Conservation (phyloP, 1,140 invertebrate species). For the Mylabris phalerata region DNA sequence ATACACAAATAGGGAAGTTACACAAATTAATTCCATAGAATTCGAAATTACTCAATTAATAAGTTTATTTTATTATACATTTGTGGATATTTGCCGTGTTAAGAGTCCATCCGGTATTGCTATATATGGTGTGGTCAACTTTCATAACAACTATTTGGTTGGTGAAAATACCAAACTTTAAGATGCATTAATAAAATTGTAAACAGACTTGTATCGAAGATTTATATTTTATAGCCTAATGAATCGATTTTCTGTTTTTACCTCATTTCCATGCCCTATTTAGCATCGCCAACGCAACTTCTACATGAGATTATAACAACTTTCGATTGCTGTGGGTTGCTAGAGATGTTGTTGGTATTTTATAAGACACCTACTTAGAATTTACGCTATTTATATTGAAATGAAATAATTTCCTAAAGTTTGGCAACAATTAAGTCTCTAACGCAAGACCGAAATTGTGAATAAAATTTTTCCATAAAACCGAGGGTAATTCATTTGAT, state of each 20-base stretch:
- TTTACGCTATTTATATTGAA: not conserved
- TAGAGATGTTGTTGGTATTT: constrained; percentile 9
- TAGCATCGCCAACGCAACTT: constrained; percentile 12
- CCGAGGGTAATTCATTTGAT: no score
- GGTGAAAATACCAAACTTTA: no score
- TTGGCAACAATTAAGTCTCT: no score
- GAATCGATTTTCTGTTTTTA: not conserved
- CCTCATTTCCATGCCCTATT: constrained; percentile 16
- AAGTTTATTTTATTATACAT: not conserved
- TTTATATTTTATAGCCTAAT: no score
- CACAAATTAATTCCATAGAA: not conserved
- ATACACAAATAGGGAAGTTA: constrained; percentile 2
- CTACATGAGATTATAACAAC: constrained; percentile 7
- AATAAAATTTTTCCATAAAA: no score
- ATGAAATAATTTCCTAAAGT: no score
- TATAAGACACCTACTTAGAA: constrained; percentile 9
- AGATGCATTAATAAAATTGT: no score
- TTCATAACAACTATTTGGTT: no score
- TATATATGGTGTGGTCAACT: constrained; percentile 1
- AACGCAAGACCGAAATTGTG: no score
- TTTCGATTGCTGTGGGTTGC: constrained; percentile 18
- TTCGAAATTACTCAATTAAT: constrained; percentile 7
- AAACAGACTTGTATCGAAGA: no score
- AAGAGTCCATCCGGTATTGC: not conserved
- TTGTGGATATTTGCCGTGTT: no score